A percentile compares a stretch with the other conserved stretches of the same genome.
Conservation (phyloP, 2,888 invertebrate genomes). For the Clitarchus hookeri region DNA sequence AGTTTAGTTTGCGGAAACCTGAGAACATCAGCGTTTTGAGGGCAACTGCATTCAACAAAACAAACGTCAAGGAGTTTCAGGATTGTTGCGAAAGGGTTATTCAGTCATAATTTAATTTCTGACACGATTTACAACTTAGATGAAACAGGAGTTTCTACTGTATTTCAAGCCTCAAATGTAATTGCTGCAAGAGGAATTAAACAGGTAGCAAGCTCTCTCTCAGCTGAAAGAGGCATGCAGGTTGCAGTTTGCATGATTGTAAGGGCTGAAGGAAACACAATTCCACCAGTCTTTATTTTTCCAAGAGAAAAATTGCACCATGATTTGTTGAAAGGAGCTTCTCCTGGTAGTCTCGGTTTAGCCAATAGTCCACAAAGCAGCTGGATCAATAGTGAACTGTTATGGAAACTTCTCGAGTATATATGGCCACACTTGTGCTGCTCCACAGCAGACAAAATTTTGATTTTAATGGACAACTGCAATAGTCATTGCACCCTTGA, state of each 20-base stretch:
- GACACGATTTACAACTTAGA: background rate
- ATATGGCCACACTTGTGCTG: background rate
- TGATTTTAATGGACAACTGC: constrained; percentile 30
- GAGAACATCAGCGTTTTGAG: constrained; percentile 5
- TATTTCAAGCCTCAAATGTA: constrained; percentile 15
- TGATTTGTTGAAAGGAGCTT: too few species aligned
- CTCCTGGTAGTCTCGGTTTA: constrained; percentile 21
- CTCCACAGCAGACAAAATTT: background rate
- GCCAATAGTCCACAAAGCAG: background rate
- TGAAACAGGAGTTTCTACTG: constrained; percentile 25
- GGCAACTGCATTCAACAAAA: constrained; percentile 16
- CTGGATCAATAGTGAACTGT: background rate
- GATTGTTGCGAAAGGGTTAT: background rate
- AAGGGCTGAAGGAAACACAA: background rate
- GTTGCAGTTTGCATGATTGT: background rate
- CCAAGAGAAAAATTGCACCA: background rate
- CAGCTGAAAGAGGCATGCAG: background rate
- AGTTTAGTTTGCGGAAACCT: background rate
- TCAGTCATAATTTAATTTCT: too few species aligned
- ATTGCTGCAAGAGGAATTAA: background rate
- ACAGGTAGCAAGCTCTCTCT: constrained; percentile 9
- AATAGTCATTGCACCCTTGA: constrained; percentile 23
- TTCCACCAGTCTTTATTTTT: constrained; percentile 4
- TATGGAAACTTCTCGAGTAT: background rate
- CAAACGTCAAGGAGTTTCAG: background rate